Evolutionary conservation across 1,140 invertebrate species (phyloP).

Genomic region (Matsumurasca onukii): DNA sequence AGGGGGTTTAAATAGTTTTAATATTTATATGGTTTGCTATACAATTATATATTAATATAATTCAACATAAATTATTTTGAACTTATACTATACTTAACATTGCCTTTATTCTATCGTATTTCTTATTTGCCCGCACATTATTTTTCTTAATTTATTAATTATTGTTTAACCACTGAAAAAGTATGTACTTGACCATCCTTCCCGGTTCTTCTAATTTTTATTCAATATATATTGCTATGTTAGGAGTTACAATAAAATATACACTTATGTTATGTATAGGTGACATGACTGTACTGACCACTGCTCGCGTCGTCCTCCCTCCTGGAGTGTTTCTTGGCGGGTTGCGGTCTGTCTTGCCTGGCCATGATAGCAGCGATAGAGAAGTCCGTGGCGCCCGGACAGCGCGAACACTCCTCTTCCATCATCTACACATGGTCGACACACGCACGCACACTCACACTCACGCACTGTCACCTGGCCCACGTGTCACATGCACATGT

Average conservation of each 20-base stretch:
- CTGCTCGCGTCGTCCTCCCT: constrained; percentile 23
- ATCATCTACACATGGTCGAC: constrained; percentile 20
- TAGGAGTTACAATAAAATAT: neutral
- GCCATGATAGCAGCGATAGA: constrained; percentile 93
- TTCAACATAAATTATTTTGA: no score
- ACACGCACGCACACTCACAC: neutral
- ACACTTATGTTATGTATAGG: neutral
- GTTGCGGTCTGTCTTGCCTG: constrained; percentile 45
- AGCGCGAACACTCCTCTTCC: constrained; percentile 33
- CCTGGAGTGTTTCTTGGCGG: neutral
- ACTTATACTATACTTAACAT: no score
- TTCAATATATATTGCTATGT: no score
- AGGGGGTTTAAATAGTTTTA: no score
- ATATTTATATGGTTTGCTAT: no score
- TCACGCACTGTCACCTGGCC: neutral
- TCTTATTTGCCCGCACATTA: neutral
- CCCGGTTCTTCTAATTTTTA: no score
- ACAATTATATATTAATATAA: no score
- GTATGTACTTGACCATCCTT: no score
- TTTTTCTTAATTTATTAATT: neutral
- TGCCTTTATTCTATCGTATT: no score
- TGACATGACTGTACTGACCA: neutral
- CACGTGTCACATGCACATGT: constrained; percentile 8
- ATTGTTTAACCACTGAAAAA: no score
- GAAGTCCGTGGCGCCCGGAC: constrained; percentile 77